phyloP scores from a whole-genome alignment of 2,888 invertebrate species.

The Acronicta psi region DNA sequence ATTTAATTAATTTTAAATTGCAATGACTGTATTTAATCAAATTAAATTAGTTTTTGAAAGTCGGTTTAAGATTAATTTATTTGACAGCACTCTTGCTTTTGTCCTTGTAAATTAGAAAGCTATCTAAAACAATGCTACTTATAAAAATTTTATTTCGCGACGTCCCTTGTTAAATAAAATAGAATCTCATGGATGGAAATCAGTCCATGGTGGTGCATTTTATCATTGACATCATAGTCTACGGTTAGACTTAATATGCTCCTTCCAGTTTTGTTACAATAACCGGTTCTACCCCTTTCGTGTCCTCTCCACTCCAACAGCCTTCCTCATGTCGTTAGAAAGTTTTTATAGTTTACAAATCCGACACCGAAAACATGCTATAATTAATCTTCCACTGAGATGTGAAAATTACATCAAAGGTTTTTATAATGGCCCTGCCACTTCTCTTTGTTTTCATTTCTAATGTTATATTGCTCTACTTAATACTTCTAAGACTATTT shows the following conservation, averaged over 20 bases:
- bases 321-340: neutral
- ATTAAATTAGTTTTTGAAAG: neutral
- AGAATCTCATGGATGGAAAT: no score
- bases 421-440: constrained; percentile 21
- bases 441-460: neutral
- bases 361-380: neutral
- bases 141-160: neutral
- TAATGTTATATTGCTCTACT: no score
- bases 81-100: neutral
- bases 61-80: neutral
- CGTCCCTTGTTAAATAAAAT: neutral
- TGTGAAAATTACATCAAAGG: constrained; percentile 14
- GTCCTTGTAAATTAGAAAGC: constrained; percentile 1
- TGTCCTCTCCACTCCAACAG: neutral
- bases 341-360: neutral
- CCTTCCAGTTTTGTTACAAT: neutral
- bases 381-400: constrained; percentile 1
- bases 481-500: no score
- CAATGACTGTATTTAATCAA: neutral
- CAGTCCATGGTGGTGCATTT: neutral
- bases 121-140: neutral
- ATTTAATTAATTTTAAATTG: neutral
- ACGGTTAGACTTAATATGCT: neutral
- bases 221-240: neutral
- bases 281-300: constrained; percentile 1